Conservation (phyloP, 2,797 vertebrate genomes). For the Xiphorhynchus erythropygius region DNA sequence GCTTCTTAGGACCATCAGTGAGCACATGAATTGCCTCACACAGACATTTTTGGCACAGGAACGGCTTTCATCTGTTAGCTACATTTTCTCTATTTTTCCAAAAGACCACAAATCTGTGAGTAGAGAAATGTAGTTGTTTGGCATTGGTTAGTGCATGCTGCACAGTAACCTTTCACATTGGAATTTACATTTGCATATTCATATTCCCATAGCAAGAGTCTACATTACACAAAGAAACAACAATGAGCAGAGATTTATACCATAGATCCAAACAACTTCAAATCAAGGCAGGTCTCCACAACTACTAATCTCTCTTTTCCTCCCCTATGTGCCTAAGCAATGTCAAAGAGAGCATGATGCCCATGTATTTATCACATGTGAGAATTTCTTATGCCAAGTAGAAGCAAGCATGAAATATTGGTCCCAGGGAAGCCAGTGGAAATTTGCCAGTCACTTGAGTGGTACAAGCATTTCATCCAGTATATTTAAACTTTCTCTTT, state of each 20-base stretch:
- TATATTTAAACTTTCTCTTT: neutral
- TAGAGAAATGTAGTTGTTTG: neutral
- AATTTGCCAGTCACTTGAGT: neutral
- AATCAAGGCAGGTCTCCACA: neutral
- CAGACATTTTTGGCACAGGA: neutral
- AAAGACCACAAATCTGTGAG: neutral
- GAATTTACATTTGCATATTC: constrained; percentile 53
- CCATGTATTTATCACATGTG: neutral
- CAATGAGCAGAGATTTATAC: neutral
- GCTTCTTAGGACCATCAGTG: neutral
- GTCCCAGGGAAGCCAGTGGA: neutral
- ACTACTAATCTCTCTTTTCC: neutral
- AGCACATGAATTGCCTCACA: neutral
- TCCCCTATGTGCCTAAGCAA: neutral
- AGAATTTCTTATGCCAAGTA: neutral
- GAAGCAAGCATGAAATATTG: neutral
- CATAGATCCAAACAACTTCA: neutral
- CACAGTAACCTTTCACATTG: neutral
- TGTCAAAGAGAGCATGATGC: neutral
- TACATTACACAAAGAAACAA: neutral
- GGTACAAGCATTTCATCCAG: neutral
- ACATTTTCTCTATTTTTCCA: neutral
- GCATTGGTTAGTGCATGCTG: neutral
- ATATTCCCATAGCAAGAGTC: neutral
- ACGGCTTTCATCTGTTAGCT: neutral